phyloP scores from a whole-genome alignment of 2,113 vertebrate genomes.

The Desmodus rotundus region DNA sequence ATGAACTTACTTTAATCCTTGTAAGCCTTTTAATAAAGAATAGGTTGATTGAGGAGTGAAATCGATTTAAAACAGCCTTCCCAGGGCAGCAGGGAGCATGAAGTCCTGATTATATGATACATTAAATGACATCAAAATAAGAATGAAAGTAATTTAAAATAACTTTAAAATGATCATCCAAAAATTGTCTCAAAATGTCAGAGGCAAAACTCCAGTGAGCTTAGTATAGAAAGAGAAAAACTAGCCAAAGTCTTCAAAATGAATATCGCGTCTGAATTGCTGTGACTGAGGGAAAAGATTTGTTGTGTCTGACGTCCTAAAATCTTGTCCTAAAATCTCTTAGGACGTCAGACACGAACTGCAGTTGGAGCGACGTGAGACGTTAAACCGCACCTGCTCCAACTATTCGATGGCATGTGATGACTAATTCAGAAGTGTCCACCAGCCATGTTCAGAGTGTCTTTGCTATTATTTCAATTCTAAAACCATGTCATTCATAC shows the following conservation, averaged over 20 bases:
- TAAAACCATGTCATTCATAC: not conserved
- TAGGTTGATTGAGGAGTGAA: not conserved
- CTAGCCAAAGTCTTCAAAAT: not conserved
- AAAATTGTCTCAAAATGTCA: conserved; percentile 29
- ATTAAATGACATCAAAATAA: conserved; percentile 11
- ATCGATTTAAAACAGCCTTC: not conserved
- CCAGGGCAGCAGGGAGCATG: not conserved
- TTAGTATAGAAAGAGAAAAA: not conserved
- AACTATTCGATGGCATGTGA: accelerated
- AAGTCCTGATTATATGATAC: not conserved
- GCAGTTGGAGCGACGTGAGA: no score
- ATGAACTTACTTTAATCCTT: not conserved
- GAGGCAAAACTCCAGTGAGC: not conserved
- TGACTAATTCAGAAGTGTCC: not conserved
- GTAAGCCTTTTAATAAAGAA: conserved; percentile 17
- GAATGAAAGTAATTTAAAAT: conserved; percentile 22
- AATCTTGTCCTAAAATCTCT: no score
- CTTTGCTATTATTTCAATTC: not conserved
- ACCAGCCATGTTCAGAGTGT: not conserved
- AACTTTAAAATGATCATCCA: conserved; percentile 1
- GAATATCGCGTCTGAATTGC: not conserved
- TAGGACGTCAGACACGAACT: no score
- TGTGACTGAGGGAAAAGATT: not conserved
- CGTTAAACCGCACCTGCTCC: not conserved
- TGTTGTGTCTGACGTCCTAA: not conserved